Base-by-base conservation (phyloP, 2,888 invertebrate species). In the Morinoia aosen region DNA sequence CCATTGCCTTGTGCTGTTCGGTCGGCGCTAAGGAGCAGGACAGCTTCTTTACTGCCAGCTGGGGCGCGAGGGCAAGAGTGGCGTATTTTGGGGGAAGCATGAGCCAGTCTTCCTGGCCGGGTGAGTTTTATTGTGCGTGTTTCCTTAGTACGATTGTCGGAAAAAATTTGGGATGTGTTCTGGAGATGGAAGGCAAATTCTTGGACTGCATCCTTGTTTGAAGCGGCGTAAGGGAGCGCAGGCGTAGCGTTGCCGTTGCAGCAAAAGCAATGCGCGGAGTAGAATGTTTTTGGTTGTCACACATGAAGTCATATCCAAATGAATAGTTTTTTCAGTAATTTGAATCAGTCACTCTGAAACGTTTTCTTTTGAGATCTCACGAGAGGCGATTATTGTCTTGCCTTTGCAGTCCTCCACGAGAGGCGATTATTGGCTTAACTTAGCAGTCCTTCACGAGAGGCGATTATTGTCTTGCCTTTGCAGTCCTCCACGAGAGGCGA, bases 101-200 rank as follows among this genome's bases (percentile, higher is more conserved):
- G 93, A 48, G 10, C 33, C 93, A 12, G 93, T 33, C 93, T 93
- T 93, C 93, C 93, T 93, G 39, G 33, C 93, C 57, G 93, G 93
- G 48, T 14, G 93, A 93, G 58, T 93, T 93, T 93, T 93, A 93
- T 93, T 93, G 25, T 93, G 93, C 56, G 93, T 93, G 58, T 57
- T 93, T 93, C 93, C 93, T 93, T 33, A 57, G 93, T 93, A 57
- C 93, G 57, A 93, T 93, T 93, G 93, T 25, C 19, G 56, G 93
- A 39, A 57, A 93, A 93, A 93, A 93, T 33, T 19, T 33, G 48
- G 93, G 19, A 39, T 39, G 90, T 19, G 33, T 39, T 48, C 2
- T 14, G 14, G 39, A 48, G 90, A 90, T 90, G 48, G 10, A 40
- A 90, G 40, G 90, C 39, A 90, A 90, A 40, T 90, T 40, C 33